phyloP scores from a whole-genome alignment of 30 jellyfish, hydroid and myxozoan genomes.

The Phacellophora camtschatica region DNA sequence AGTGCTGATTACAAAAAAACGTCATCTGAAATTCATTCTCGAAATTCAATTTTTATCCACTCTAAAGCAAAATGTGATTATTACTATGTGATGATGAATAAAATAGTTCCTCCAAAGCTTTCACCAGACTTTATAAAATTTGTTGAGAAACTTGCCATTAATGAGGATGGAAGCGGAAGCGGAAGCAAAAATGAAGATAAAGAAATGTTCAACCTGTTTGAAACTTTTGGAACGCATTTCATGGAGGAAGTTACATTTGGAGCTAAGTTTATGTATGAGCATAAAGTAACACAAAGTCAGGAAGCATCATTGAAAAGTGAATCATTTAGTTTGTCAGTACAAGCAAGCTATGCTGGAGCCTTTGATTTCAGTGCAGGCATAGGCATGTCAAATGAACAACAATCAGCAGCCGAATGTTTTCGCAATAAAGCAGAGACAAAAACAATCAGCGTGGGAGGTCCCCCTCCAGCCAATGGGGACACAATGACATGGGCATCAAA shows the following conservation, averaged over 20 bases:
- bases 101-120: constrained; percentile 49
- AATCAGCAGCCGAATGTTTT: constrained; percentile 19
- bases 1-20: constrained; percentile 44
- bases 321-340: not conserved
- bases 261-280: constrained; percentile 56
- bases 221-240: constrained; percentile 61
- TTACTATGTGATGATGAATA: constrained; percentile 48
- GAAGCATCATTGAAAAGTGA: not conserved
- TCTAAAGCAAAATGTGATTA: constrained; percentile 68
- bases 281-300: constrained; percentile 39
- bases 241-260: constrained; percentile 55
- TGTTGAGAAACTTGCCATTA: not conserved
- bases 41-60: constrained; percentile 32
- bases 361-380: constrained; percentile 11
- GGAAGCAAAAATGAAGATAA: not conserved
- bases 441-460: constrained; percentile 71
- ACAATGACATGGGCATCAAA: constrained; percentile 69
- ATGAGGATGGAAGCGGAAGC: too few species aligned
- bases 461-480: constrained; percentile 65
- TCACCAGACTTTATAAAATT: constrained; percentile 6
- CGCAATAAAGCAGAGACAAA: constrained; percentile 37
- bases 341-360: constrained; percentile 14
- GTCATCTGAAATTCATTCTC: constrained; percentile 38
- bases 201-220: constrained; percentile 26
- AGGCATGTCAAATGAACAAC: constrained; percentile 8